These are phyloP conservation scores for Teleiodes luculella DNA, from an alignment of 2,888 invertebrate genomes.

Conservation along the genomic window DNA sequence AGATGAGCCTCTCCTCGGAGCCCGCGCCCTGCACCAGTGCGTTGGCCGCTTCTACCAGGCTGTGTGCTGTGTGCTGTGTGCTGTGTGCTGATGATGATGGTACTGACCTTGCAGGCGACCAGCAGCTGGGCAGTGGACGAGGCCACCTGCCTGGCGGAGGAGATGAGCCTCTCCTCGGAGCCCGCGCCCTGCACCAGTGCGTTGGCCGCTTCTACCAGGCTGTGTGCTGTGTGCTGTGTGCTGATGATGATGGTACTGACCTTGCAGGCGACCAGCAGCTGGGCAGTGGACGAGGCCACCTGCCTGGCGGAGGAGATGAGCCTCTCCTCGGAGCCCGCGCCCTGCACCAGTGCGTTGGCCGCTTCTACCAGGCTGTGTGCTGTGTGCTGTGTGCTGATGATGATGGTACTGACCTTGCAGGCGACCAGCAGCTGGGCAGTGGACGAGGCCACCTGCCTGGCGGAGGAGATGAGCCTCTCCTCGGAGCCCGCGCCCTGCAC, in stretches of 20 bases:
- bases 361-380: neutral
- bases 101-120: neutral
- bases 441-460: too few relatives aligned
- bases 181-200: neutral
- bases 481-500: neutral
- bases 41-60: neutral
- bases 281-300: too few relatives aligned
- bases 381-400: neutral
- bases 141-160: neutral
- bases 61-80: constrained; percentile 85
- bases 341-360: neutral
- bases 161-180: neutral
- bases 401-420: constrained; percentile 25
- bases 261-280: neutral
- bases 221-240: neutral
- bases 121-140: neutral
- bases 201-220: neutral
- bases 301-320: neutral
- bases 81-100: neutral
- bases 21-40: neutral
- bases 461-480: neutral
- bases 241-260: constrained; percentile 26
- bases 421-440: neutral
- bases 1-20: neutral
- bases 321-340: neutral